A percentile compares a stretch with the other conserved stretches of the same genome.
Evolutionary conservation across 2,113 vertebrate species (phyloP).

Genomic region (Panthera tigris): DNA sequence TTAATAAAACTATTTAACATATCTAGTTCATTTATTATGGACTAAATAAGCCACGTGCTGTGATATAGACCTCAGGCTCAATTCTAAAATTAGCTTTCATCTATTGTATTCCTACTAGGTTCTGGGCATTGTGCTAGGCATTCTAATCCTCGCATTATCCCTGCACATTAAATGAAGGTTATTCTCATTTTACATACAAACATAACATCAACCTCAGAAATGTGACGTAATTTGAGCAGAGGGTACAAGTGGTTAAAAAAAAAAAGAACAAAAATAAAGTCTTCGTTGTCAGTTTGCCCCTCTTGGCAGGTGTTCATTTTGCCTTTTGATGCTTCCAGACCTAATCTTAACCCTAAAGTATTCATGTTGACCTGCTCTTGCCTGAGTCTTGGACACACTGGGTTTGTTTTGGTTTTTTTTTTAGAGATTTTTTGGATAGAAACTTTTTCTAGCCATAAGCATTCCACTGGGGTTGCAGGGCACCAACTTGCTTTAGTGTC

Average conservation of each 20-base stretch:
- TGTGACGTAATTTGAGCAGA: slow-evolving; percentile 21
- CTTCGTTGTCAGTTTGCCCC: not conserved
- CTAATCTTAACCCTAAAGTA: not conserved
- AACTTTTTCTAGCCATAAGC: slow-evolving; percentile 23
- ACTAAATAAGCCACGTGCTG: not conserved
- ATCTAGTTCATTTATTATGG: slow-evolving; percentile 18
- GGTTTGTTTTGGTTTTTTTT: not conserved
- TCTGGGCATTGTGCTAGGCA: not conserved
- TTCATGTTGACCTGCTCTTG: not conserved
- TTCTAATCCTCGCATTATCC: slow-evolving; percentile 5
- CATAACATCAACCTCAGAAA: not conserved
- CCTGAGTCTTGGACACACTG: not conserved
- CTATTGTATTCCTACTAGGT: not conserved
- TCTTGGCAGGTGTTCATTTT: slow-evolving; percentile 14
- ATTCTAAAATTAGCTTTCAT: not conserved
- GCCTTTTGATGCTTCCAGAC: slow-evolving; percentile 16
- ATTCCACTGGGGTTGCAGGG: not conserved
- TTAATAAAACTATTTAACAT: not conserved
- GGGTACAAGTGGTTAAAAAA: not conserved
- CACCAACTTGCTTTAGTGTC: not conserved
- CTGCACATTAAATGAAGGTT: not conserved
- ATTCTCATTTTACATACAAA: slow-evolving; percentile 6
- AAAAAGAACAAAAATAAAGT: not conserved
- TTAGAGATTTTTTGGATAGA: not conserved
- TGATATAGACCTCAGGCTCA: not conserved